Percentiles rank a stretch among this genome's conserved stretches.
phyloP scores from a whole-genome alignment of 2,113 vertebrate genomes.

The Microcebus tavaratra region DNA sequence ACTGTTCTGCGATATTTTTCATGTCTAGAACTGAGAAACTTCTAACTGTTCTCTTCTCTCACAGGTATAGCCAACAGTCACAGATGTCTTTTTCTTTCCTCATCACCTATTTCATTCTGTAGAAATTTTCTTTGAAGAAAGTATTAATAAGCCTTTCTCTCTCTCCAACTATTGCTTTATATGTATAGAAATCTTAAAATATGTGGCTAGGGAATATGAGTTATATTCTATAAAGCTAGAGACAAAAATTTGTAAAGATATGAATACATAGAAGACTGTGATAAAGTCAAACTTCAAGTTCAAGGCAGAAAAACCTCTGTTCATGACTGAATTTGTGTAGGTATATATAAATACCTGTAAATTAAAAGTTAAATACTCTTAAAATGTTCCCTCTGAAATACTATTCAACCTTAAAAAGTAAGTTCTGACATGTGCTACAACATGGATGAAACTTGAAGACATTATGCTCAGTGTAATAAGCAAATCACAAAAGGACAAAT shows the following conservation, averaged over 20 bases:
- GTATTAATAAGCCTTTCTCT: neutral
- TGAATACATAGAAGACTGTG: neutral
- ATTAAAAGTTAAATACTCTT: slow-evolving; percentile 10
- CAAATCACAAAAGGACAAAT: neutral
- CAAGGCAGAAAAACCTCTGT: neutral
- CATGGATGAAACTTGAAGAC: neutral
- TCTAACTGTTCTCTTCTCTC: neutral
- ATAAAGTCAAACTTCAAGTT: neutral
- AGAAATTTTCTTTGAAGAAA: neutral
- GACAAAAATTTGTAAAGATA: neutral
- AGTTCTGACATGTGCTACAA: neutral
- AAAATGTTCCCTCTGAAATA: slow-evolving; percentile 28
- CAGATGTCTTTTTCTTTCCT: neutral
- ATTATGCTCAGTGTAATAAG: neutral
- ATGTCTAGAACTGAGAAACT: neutral
- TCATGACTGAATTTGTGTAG: neutral
- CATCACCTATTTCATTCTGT: neutral
- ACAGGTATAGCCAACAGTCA: neutral
- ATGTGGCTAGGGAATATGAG: neutral
- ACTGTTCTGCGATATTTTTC: neutral
- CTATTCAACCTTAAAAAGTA: slow-evolving; percentile 24
- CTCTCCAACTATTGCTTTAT: neutral
- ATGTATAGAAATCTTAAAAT: slow-evolving; percentile 32
- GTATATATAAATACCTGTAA: neutral
- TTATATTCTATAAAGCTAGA: neutral